Conservation (phyloP, 2,888 invertebrate genomes). For the Hirtodrosophila alboralis region DNA sequence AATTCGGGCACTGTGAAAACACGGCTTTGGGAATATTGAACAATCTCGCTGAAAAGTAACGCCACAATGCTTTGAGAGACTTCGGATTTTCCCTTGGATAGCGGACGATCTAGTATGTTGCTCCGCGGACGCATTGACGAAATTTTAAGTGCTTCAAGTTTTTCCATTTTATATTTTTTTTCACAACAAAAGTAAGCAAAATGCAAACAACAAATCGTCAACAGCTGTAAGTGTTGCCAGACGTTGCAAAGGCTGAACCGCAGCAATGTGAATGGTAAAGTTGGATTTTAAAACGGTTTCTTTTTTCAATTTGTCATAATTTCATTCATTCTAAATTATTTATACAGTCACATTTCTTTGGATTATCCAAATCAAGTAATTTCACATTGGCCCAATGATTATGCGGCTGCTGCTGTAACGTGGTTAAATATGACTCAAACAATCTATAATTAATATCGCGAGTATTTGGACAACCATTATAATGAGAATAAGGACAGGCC, state of each 20-base stretch:
- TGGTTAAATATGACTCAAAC: conserved; percentile 71
- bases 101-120: conserved; percentile 93
- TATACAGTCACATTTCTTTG: conserved; percentile 23
- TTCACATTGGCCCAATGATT: conserved; percentile 65
- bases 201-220: conserved; percentile 20
- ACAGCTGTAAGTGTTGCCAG: conserved; percentile 43
- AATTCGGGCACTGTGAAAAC: conserved; percentile 97
- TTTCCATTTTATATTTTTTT: conserved; percentile 80
- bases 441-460: conserved; percentile 53
- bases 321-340: too few species aligned
- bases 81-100: conserved; percentile 96
- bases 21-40: conserved; percentile 98
- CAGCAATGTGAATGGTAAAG: conserved; percentile 25
- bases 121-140: conserved; percentile 83
- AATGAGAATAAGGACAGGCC: conserved; percentile 52
- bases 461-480: conserved; percentile 38
- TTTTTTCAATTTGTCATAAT: background rate
- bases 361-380: conserved; percentile 18
- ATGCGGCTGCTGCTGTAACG: conserved; percentile 53
- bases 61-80: conserved; percentile 97
- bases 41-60: conserved; percentile 98
- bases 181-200: conserved; percentile 16
- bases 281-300: background rate
- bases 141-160: conserved; percentile 82
- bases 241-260: background rate